Evolutionary conservation across 92 coral and sea anemone genomes (phyloP).

Genomic region (Bergia sp.): DNA sequence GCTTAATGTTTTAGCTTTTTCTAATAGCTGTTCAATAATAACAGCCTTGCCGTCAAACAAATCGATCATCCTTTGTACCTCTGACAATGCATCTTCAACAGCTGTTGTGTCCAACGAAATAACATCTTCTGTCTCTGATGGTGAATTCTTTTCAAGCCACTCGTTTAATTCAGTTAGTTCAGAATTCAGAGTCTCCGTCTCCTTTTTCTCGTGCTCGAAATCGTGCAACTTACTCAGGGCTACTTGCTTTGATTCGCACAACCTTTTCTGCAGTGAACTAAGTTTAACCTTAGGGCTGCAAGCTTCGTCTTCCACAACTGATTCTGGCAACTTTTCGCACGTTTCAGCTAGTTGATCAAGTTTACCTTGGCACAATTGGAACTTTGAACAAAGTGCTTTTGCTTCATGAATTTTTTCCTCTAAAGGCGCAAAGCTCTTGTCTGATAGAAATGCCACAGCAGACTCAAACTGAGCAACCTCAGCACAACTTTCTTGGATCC

Average conservation of each 20-base stretch:
- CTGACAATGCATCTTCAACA: slow-evolving; percentile 46
- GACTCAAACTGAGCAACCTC: slow-evolving; percentile 56
- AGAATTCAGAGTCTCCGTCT: slow-evolving; percentile 22
- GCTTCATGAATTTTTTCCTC: slow-evolving; percentile 51
- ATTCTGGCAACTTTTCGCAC: slow-evolving; percentile 56
- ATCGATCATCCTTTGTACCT: slow-evolving; percentile 30
- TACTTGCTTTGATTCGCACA: slow-evolving; percentile 55
- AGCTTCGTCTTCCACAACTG: slow-evolving; percentile 65
- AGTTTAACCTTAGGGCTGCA: slow-evolving; percentile 65
- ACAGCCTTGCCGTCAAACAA: slow-evolving; percentile 42
- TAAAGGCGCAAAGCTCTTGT: slow-evolving; percentile 44
- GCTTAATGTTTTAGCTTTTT: slow-evolving; percentile 30
- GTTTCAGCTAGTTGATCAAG: slow-evolving; percentile 67
- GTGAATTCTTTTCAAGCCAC: slow-evolving; percentile 45
- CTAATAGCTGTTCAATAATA: slow-evolving; percentile 20
- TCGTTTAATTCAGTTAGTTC: slow-evolving; percentile 47
- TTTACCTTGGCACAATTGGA: slow-evolving; percentile 60
- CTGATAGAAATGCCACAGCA: slow-evolving; percentile 14
- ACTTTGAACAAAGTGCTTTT: slow-evolving; percentile 60
- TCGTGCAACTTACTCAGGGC: slow-evolving; percentile 52
- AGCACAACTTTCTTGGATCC: slow-evolving; percentile 42
- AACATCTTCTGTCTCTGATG: not conserved
- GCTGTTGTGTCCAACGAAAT: slow-evolving; percentile 19
- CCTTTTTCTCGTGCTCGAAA: slow-evolving; percentile 58
- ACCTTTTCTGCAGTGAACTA: slow-evolving; percentile 54